Evolutionary conservation across 2,113 vertebrate genomes (phyloP).

Genomic region (Illadopsis cleaveri): DNA sequence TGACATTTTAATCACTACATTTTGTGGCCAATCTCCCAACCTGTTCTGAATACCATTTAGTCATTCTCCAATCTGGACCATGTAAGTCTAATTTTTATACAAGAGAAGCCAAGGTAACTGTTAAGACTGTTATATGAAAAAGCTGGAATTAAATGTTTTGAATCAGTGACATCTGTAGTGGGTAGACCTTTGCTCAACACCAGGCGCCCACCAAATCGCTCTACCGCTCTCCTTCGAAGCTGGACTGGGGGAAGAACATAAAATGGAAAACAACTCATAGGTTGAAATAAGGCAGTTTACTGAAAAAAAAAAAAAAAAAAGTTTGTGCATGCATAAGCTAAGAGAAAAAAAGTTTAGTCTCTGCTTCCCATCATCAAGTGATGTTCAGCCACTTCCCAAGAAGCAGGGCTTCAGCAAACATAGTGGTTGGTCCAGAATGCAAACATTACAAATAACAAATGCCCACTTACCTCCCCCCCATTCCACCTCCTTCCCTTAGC

Average conservation of each 20-base stretch:
- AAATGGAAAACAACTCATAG: neutral
- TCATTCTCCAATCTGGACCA: neutral
- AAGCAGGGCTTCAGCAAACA: neutral
- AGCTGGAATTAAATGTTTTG: neutral
- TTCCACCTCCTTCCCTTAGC: neutral
- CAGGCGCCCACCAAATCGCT: neutral
- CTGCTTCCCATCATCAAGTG: accelerated
- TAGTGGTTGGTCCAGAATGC: neutral
- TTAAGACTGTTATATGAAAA: neutral
- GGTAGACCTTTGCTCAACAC: neutral
- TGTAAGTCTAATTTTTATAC: neutral
- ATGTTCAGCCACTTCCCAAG: neutral
- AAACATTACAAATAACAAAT: neutral
- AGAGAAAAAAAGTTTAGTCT: neutral
- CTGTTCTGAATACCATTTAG: neutral
- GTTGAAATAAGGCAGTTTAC: neutral
- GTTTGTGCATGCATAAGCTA: neutral
- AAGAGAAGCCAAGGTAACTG: neutral
- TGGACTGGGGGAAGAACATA: neutral
- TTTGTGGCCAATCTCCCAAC: neutral
- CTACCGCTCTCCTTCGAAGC: neutral
- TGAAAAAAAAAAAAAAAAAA: neutral
- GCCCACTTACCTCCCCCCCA: accelerated
- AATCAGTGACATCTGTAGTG: neutral
- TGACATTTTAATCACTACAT: neutral